Evolutionary conservation across 2,113 vertebrate species (phyloP).

Genomic region (Phycodurus eques): DNA sequence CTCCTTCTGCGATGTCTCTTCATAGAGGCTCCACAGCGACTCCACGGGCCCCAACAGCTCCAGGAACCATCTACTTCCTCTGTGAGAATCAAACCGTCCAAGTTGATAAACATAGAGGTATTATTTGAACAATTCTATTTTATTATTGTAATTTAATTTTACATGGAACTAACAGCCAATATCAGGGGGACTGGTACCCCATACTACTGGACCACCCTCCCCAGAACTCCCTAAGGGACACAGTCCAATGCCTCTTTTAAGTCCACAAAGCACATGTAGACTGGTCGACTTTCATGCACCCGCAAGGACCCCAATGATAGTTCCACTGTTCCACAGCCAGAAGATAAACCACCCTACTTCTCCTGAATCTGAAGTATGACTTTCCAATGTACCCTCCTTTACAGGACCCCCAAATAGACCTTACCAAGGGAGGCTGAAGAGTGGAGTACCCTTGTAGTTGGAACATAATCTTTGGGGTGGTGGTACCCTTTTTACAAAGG

Average conservation of each 20-base stretch:
- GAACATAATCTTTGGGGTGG: not conserved
- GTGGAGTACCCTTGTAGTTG: not conserved
- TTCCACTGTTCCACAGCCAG: not conserved
- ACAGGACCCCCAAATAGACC: not conserved
- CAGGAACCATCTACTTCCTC: constrained; percentile 83
- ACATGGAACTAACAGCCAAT: no score
- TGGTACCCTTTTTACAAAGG: not conserved
- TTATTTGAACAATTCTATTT: no score
- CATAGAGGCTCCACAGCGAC: constrained; percentile 69
- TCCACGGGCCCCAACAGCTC: constrained; percentile 91
- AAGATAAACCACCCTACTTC: not conserved
- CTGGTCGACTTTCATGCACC: not conserved
- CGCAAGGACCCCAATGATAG: not conserved
- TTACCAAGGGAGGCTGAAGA: not conserved
- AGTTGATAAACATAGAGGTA: not conserved
- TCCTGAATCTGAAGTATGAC: not conserved
- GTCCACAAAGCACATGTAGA: not conserved
- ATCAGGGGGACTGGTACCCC: not conserved
- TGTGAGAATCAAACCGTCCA: constrained; percentile 43
- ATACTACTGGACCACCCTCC: not conserved
- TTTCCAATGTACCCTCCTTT: not conserved
- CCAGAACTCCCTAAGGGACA: not conserved
- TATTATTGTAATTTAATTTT: no score
- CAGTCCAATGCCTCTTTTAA: not conserved
- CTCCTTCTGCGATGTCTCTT: constrained; percentile 74